Evolutionary conservation across 2,888 invertebrate genomes (phyloP), one percentile per base, ranked within the genome.

Genomic region (Lycophotia porphyrea): DNA sequence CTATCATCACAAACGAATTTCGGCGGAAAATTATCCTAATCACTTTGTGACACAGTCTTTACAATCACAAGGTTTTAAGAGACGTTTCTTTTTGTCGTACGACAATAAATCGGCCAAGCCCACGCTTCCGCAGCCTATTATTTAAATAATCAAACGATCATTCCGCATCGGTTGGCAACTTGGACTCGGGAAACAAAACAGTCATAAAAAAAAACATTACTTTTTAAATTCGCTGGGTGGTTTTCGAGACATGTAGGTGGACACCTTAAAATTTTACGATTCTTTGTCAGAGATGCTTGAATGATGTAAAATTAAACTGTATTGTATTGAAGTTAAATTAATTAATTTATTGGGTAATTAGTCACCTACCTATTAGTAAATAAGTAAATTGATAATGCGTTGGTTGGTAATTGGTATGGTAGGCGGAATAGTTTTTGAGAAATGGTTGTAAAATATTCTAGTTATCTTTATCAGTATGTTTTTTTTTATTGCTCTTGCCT

Each of bases 51-150:
- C 68, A 49, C 24, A 73, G 87, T 82, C 80, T 86, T 85, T 80
- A 86, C 64, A 86, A 65, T 69, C 55, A 73, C 80, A 76, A 84
- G 67, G 65, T 73, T 72, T 55, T 73, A 76, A 79, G 77, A 83
- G 81, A 83, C 68, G 86, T 85, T 85, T 87, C 87, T 87, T 87
- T 87, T 87, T 73, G 84, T 78, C 78, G 79, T 78, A 64, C 76
- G 81, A 86, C 84, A 85, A 87, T 89, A 88, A 88, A 90, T 88
- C 78, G 87, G 84, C 74, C 87, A 84, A 79, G 92, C 95, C 95
- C 93, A 94, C 95, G 94, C 94, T 93, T 93, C 94, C 94, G 93
- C 86, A 89, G 84, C 82, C 89, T 85, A 89, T 88, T 90, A 91
- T 91, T 93, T 92, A 92, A 92, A 92, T 92, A 92, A 93, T 92